Evolutionary conservation across 2,888 invertebrate genomes (phyloP).

Genomic region (Brenthis daphne): DNA sequence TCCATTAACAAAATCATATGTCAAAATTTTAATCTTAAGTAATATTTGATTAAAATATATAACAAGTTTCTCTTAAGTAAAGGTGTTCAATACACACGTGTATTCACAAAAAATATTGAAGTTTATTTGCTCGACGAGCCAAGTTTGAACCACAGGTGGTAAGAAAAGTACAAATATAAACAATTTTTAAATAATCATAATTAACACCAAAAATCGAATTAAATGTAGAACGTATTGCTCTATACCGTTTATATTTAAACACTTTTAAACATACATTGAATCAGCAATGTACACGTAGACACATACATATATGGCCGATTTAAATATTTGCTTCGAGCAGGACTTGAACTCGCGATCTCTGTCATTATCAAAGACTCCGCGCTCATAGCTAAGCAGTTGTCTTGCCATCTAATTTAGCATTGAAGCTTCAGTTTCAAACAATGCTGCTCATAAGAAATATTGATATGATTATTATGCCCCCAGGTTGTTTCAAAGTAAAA

Average conservation of each 20-base stretch:
- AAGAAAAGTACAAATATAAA: not conserved
- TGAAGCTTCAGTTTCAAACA: not conserved
- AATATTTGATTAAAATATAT: conserved; percentile 35
- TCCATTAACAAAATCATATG: too few species aligned
- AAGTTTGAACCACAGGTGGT: conserved; percentile 1
- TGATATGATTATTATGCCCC: conserved; percentile 18
- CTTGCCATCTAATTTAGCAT: not conserved
- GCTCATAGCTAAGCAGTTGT: too few species aligned
- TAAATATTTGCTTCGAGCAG: too few species aligned
- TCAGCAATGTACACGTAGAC: too few species aligned
- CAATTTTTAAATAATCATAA: not conserved
- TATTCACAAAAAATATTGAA: conserved; percentile 13
- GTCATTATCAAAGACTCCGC: too few species aligned
- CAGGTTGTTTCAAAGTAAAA: conserved; percentile 44
- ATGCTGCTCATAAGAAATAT: not conserved
- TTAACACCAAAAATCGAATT: not conserved
- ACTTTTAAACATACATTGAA: too few species aligned
- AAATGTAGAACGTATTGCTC: too few species aligned
- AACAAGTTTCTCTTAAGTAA: conserved; percentile 19
- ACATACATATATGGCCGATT: too few species aligned
- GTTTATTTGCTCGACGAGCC: not conserved
- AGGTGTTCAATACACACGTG: conserved; percentile 4
- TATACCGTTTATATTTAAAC: too few species aligned
- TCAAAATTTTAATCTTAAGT: conserved; percentile 5
- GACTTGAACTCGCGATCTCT: too few species aligned